Base-by-base conservation (phyloP, 2,888 invertebrate species). In the Gymnoscelis rufifasciata region DNA sequence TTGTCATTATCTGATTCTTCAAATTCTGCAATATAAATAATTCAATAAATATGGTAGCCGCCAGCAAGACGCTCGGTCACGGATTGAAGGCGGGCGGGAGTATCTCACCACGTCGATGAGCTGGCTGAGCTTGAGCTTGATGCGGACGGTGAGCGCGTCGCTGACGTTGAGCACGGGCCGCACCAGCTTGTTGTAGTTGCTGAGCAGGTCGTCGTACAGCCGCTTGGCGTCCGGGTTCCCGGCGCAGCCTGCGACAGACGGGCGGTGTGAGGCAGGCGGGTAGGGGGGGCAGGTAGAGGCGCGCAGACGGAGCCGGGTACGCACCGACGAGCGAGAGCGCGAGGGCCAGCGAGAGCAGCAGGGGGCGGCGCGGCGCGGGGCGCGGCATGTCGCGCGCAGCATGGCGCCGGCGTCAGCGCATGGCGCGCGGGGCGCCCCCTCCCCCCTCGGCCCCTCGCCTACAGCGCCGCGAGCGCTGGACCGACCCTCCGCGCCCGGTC, bases 161-260 rank as follows among this genome's bases (percentile, higher is more conserved):
- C 95, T 95, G 64, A 96, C 97, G 89, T 97, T 97, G 73, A 96
- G 96, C 62, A 98, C 97, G 29, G 98, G 98, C 60, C 97, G 92
- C 68, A 98, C 97, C 68, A 98, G 92, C 90, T 97, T 98, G 90
- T 97, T 98, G 90, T 97, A 97, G 90, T 97, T 97, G 79, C 95
- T 95, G 60, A 98, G 91, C 64, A 98, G 91, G 88, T 97, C 97
- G 88, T 97, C 97, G 90, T 97, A 98, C 53, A 98, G 92, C 59
- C 97, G 91, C 87, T 97, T 97, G 61, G 97, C 97, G 87, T 97
- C 97, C 60, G 97, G 97, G 90, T 97, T 97, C 56, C 95, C 95
- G 64, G 93, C 93, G 90, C 94, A 94, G 86, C 94, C 95, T 95
- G 90, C 55, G 31, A 31, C 29, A 28, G 27, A 29, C 30, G 27